These are phyloP conservation scores for Poecilia gillii DNA, from an alignment of 2,797 vertebrate genomes.

Conservation along the genomic window DNA sequence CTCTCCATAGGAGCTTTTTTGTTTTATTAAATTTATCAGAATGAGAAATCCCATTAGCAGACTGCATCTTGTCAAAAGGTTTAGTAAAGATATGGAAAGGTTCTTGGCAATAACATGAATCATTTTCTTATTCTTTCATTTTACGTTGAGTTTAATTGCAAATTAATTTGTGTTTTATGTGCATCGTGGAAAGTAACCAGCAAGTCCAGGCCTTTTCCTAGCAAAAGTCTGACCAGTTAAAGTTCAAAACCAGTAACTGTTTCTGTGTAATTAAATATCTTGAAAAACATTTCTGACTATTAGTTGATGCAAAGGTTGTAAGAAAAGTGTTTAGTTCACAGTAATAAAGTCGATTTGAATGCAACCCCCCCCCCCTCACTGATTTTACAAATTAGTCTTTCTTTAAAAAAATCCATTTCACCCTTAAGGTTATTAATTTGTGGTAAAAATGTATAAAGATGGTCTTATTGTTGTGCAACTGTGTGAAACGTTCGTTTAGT, in stretches of 20 bases:
- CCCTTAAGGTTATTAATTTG: not conserved
- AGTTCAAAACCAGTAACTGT: not conserved
- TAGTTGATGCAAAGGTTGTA: not conserved
- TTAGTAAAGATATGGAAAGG: not conserved
- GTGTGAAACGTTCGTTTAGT: constrained; percentile 15
- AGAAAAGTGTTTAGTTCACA: not conserved
- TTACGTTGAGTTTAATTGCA: not conserved
- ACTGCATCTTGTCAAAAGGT: not conserved
- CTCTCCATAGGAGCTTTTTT: not conserved
- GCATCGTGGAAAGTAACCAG: not conserved
- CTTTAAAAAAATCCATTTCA: not conserved
- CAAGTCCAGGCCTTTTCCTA: not conserved
- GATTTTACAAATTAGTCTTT: not conserved
- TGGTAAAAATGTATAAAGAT: not conserved
- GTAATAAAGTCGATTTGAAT: not conserved
- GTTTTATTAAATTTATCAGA: not conserved
- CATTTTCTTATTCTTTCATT: not conserved
- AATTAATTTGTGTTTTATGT: not conserved
- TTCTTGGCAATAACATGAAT: not conserved
- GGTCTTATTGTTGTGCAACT: constrained; percentile 2
- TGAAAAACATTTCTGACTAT: not conserved
- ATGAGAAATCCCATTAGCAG: not conserved
- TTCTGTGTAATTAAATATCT: not conserved
- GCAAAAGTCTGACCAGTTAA: not conserved
- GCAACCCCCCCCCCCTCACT: not conserved